phyloP scores from a whole-genome alignment of 2,113 vertebrate genomes.

The Phalacrocorax brasilianus region DNA sequence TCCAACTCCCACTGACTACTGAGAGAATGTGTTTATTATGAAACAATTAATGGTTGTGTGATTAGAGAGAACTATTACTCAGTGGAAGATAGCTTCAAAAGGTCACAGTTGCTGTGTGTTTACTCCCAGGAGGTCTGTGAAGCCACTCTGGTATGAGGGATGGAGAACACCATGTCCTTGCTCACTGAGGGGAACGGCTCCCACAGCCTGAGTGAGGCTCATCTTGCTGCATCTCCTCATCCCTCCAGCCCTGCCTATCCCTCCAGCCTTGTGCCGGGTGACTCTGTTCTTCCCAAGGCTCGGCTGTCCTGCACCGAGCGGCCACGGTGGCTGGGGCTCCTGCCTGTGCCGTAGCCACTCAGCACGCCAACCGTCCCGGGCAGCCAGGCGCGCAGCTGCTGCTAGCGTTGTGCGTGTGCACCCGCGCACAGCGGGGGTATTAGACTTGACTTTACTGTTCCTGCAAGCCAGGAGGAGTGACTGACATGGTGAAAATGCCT shows the following conservation, averaged over 20 bases:
- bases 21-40: background rate
- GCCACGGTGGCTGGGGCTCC: background rate
- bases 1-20: background rate
- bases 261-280: background rate
- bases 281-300: background rate
- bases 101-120: constrained; percentile 59
- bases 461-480: background rate
- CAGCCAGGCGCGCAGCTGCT: background rate
- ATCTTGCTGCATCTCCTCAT: background rate
- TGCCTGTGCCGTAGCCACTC: background rate
- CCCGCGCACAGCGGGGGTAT: background rate
- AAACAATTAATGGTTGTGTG: background rate
- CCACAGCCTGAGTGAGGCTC: background rate
- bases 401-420: background rate
- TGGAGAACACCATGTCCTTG: background rate
- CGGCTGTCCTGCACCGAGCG: accelerated
- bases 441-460: background rate
- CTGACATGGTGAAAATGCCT: background rate
- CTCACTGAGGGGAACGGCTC: accelerated
- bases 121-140: constrained; percentile 25
- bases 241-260: background rate
- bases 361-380: accelerated
- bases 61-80: background rate
- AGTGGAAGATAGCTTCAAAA: background rate
- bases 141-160: constrained; percentile 1